These are phyloP conservation scores for Parapsyche elsis DNA, from an alignment of 1,140 invertebrate species.

Conservation along the genomic window DNA sequence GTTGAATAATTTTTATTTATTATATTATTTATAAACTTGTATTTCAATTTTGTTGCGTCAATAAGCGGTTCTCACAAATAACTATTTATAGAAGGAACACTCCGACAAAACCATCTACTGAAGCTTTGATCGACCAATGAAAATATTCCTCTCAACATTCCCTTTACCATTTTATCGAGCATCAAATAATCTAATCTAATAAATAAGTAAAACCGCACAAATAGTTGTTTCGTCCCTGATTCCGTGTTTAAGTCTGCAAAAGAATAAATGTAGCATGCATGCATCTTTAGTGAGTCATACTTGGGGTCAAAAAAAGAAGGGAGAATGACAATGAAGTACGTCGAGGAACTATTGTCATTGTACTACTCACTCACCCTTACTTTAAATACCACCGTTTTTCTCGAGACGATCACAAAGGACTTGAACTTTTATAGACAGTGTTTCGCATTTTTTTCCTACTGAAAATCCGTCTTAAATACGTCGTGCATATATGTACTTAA, in stretches of 20 bases:
- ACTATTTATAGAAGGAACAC: background rate
- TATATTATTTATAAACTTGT: background rate
- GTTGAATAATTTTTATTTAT: constrained; percentile 2
- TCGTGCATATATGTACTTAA: too few species aligned
- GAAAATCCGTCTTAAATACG: too few species aligned
- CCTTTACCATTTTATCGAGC: too few species aligned
- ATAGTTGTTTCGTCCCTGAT: constrained; percentile 6
- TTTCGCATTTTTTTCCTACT: too few species aligned
- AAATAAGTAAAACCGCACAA: background rate
- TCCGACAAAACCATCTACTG: background rate
- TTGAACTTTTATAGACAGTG: background rate
- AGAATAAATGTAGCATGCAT: constrained; percentile 40
- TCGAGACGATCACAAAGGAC: constrained; percentile 5
- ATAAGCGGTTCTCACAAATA: background rate
- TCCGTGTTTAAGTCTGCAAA: background rate
- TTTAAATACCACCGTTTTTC: constrained; percentile 18
- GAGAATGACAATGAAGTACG: constrained; percentile 34
- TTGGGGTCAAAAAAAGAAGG: constrained; percentile 31
- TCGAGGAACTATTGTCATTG: constrained; percentile 31
- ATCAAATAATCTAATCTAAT: background rate
- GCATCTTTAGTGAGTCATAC: constrained; percentile 39
- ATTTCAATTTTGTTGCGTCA: background rate
- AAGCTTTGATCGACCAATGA: background rate
- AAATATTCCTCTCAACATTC: too few species aligned
- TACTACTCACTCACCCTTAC: background rate